Conservation (phyloP, 2,113 vertebrate species). For the Cyanistes caeruleus region DNA sequence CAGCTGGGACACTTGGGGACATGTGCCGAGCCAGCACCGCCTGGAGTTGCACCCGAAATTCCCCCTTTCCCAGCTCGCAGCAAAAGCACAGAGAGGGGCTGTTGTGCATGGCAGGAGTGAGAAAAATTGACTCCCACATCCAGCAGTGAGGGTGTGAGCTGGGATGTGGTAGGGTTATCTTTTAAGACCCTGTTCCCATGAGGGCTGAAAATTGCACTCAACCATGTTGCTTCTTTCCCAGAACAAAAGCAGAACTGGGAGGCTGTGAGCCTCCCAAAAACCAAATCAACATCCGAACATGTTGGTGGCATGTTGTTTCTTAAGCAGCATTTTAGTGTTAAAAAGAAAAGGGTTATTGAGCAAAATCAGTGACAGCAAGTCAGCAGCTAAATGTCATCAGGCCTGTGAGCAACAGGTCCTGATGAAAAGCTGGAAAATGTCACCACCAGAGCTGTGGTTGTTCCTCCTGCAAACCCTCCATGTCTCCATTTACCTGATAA, state of each 20-base stretch:
- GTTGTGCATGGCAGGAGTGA: fast-evolving
- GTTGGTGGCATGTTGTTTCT: not conserved
- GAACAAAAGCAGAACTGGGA: not conserved
- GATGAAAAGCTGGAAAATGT: not conserved
- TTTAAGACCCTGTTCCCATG: not conserved
- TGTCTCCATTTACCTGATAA: not conserved
- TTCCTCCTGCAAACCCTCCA: not conserved
- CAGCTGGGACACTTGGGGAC: not conserved
- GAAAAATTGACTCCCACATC: not conserved
- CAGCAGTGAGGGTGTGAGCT: not conserved
- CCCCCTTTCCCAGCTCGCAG: not conserved
- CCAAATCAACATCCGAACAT: fast-evolving
- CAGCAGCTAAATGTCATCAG: not conserved
- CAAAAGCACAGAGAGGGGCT: not conserved
- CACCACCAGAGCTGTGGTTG: not conserved
- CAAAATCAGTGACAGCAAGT: not conserved
- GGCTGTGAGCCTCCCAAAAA: not conserved
- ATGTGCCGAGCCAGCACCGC: not conserved
- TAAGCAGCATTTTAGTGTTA: not conserved
- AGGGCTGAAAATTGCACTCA: not conserved
- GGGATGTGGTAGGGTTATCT: not conserved
- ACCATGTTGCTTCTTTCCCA: not conserved
- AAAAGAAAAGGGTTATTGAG: not conserved
- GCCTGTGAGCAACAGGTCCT: fast-evolving
- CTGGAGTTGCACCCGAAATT: not conserved